Evolutionary conservation across 2,888 invertebrate genomes (phyloP).

Genomic region (Laothoe populi): DNA sequence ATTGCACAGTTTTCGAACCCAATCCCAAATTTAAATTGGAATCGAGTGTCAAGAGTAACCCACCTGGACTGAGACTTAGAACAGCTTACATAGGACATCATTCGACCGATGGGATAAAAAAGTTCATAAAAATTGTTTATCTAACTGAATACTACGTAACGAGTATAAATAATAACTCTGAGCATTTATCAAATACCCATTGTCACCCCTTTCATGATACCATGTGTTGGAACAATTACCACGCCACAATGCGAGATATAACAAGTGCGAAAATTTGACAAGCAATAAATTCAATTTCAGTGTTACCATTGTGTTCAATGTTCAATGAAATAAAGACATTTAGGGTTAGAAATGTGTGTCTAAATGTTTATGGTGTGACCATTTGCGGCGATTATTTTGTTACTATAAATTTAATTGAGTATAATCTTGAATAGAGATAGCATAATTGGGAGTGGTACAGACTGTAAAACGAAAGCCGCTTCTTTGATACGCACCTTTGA

Average conservation of each 20-base stretch:
- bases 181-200: constrained; percentile 50
- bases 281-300: constrained; percentile 78
- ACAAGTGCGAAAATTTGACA: constrained; percentile 79
- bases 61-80: no score
- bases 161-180: constrained; percentile 51
- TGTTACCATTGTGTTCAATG: constrained; percentile 67
- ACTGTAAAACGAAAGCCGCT: no score
- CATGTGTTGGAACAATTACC: constrained; percentile 81
- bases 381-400: constrained; percentile 3
- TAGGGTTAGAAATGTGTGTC: constrained; percentile 29
- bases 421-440: neutral
- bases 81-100: no score
- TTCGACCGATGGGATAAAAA: no score
- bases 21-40: no score
- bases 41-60: no score
- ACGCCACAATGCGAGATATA: constrained; percentile 63
- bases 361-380: constrained; percentile 21
- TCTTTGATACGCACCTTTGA: no score
- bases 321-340: constrained; percentile 69
- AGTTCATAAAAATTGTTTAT: constrained; percentile 35
- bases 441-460: no score
- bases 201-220: constrained; percentile 70
- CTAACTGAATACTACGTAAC: constrained; percentile 53
- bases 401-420: neutral
- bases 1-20: no score